A percentile compares a stretch with the other conserved stretches of the same genome.
Conservation (phyloP, 1,140 invertebrate species). For the Eulimnadia texana region DNA sequence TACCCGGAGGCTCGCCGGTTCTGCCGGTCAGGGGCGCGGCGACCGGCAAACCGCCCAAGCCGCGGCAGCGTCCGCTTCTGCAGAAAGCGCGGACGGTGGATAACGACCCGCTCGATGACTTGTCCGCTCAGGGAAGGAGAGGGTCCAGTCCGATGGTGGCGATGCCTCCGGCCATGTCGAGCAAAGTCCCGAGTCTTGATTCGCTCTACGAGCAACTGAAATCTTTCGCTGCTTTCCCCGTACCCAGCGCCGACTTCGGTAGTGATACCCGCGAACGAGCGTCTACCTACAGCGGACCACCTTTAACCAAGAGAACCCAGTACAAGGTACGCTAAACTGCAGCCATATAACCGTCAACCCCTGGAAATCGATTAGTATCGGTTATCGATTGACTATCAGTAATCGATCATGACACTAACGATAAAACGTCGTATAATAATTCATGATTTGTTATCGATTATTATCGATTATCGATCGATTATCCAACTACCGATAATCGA, state of each 20-base stretch:
- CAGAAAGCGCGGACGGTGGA: slow-evolving; percentile 14
- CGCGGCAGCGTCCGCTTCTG: slow-evolving; percentile 6
- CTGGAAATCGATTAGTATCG: too few species aligned
- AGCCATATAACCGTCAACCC: not conserved
- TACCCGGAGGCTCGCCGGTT: not conserved
- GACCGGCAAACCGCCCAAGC: slow-evolving; percentile 14
- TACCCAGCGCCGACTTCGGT: not conserved
- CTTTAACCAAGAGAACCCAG: not conserved
- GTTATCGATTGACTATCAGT: too few species aligned
- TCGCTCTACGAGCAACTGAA: slow-evolving; percentile 18
- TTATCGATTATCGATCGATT: too few species aligned
- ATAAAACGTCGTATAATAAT: too few species aligned
- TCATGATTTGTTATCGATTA: too few species aligned
- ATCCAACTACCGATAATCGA: too few species aligned
- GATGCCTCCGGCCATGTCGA: not conserved
- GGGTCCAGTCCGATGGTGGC: not conserved
- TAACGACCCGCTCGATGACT: not conserved
- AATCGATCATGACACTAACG: too few species aligned
- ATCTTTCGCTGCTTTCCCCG: slow-evolving; percentile 6
- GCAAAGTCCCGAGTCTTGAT: slow-evolving; percentile 16
- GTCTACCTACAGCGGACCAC: slow-evolving; percentile 12
- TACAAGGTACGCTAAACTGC: slow-evolving; percentile 7
- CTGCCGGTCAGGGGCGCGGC: not conserved
- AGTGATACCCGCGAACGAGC: slow-evolving; percentile 7
- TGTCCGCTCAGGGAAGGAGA: not conserved